Percentiles rank a stretch among this genome's conserved stretches.
These are phyloP conservation scores for Taenaris catops DNA, from an alignment of 2,888 invertebrate species.

Conservation along the genomic window DNA sequence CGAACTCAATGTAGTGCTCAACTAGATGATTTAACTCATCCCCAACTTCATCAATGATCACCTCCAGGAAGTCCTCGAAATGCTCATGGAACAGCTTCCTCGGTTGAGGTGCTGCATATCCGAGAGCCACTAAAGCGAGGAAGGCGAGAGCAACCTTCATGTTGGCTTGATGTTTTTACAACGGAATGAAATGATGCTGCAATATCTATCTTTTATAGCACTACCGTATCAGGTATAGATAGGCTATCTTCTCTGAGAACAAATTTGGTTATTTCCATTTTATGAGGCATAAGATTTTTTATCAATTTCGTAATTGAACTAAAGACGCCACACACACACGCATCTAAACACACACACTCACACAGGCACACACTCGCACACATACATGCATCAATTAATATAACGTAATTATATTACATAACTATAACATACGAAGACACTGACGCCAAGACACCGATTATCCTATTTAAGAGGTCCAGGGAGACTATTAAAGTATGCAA, in stretches of 20 bases:
- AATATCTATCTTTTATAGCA: slow-evolving; percentile 5
- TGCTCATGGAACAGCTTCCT: slow-evolving; percentile 31
- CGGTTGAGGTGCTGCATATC: slow-evolving; percentile 22
- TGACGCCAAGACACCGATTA: too few species aligned
- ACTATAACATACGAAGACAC: too few species aligned
- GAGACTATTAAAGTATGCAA: too few species aligned
- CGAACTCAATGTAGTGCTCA: slow-evolving; percentile 25
- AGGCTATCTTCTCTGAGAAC: slow-evolving; percentile 6
- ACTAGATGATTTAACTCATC: slow-evolving; percentile 20
- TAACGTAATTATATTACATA: too few species aligned
- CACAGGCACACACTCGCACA: too few species aligned
- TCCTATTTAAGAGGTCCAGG: too few species aligned
- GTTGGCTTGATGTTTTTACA: too few species aligned
- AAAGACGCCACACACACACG: too few species aligned
- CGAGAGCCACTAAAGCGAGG: slow-evolving; percentile 19
- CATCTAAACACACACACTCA: too few species aligned
- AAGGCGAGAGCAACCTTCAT: slow-evolving; percentile 22
- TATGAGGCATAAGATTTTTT: background rate
- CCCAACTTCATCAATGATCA: slow-evolving; percentile 23
- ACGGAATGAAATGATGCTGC: background rate
- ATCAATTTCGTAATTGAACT: too few species aligned
- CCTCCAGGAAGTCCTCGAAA: slow-evolving; percentile 25
- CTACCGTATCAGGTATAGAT: slow-evolving; percentile 8
- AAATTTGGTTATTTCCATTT: background rate
- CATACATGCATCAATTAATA: background rate